Conservation (phyloP, 2,113 vertebrate species). For the Lycocorax pyrrhopterus region DNA sequence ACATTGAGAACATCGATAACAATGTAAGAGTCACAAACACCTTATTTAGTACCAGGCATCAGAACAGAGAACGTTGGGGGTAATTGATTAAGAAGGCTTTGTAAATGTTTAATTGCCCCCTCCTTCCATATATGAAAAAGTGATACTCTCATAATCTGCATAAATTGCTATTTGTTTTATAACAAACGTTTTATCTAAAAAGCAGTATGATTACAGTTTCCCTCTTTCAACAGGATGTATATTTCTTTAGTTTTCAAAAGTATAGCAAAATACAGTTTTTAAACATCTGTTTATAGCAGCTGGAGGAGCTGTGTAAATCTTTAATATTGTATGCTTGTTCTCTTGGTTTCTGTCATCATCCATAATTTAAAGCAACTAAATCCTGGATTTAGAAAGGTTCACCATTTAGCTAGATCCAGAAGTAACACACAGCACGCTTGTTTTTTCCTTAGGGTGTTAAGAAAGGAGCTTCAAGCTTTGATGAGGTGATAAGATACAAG, state of each 20-base stretch:
- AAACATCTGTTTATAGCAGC: not conserved
- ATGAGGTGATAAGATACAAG: not conserved
- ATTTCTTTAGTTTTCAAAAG: not conserved
- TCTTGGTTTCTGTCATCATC: not conserved
- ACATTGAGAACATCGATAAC: not conserved
- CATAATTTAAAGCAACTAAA: conserved; percentile 25
- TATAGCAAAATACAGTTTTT: not conserved
- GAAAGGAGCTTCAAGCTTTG: not conserved
- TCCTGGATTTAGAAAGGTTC: not conserved
- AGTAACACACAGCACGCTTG: not conserved
- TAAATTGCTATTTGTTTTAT: not conserved
- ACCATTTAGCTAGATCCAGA: not conserved
- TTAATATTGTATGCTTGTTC: not conserved
- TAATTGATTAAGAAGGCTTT: not conserved
- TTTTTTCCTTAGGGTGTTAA: not conserved
- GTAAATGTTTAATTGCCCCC: not conserved
- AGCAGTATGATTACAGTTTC: not conserved
- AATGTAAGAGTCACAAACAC: not conserved
- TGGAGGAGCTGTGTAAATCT: not conserved
- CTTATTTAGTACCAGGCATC: not conserved
- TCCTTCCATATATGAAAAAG: not conserved
- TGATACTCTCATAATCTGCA: not conserved
- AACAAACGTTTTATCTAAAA: not conserved
- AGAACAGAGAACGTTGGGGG: not conserved
- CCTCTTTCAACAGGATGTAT: not conserved